Evolutionary conservation across 1,140 invertebrate genomes (phyloP).

Genomic region (Drosophila pseudoananassae): DNA sequence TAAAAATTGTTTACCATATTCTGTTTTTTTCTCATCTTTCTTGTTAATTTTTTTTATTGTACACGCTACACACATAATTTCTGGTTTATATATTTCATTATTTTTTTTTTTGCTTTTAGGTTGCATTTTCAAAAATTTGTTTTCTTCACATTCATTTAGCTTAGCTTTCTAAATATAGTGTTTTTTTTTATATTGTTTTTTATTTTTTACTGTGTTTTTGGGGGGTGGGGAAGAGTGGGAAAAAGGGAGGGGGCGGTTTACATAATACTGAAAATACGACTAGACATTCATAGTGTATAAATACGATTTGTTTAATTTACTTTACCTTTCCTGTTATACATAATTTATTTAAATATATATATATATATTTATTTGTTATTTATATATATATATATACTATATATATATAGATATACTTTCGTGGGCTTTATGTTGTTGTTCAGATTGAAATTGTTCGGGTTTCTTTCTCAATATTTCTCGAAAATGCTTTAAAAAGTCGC

Average conservation of each 20-base stretch:
- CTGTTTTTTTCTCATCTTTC: constrained; percentile 28
- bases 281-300: constrained; percentile 83
- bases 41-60: constrained; percentile 65
- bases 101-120: constrained; percentile 47
- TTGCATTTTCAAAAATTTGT: constrained; percentile 64
- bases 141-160: constrained; percentile 52
- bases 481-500: constrained; percentile 77
- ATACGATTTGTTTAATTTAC: constrained; percentile 67
- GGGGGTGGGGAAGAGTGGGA: not conserved
- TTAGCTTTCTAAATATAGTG: constrained; percentile 40
- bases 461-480: constrained; percentile 67
- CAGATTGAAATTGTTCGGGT: constrained; percentile 72
- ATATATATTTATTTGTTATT: constrained; percentile 51
- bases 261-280: constrained; percentile 84
- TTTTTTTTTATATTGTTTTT: constrained; percentile 15
- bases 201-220: constrained; percentile 37
- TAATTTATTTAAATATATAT: constrained; percentile 68
- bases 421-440: constrained; percentile 75
- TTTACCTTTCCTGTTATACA: constrained; percentile 45
- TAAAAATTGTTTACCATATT: constrained; percentile 77
- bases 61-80: constrained; percentile 69
- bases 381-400: constrained; percentile 48
- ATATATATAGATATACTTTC: constrained; percentile 69
- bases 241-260: constrained; percentile 27
- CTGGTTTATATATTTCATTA: constrained; percentile 28